Percentiles rank a stretch among this genome's conserved stretches.
Evolutionary conservation across 2,113 vertebrate species (phyloP).

Genomic region (Oxygymnocypris stewartii): DNA sequence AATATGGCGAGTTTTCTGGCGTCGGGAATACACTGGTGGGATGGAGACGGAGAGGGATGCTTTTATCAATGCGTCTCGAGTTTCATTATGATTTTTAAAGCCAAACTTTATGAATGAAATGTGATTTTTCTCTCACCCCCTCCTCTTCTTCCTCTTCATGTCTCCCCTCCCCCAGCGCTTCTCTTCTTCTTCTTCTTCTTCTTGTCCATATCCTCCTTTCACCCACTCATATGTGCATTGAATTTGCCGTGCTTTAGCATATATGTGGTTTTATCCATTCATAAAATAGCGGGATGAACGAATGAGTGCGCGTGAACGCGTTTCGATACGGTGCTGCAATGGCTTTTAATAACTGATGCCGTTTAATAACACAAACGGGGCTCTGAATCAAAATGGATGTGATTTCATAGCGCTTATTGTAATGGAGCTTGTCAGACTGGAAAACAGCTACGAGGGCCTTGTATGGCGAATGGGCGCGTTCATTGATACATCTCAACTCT

Average conservation of each 20-base stretch:
- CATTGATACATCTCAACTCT: slow-evolving; percentile 78
- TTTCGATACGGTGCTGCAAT: slow-evolving; percentile 54
- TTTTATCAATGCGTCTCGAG: slow-evolving; percentile 80
- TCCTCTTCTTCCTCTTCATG: slow-evolving; percentile 62
- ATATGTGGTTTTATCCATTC: slow-evolving; percentile 71
- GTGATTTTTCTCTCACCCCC: slow-evolving; percentile 72
- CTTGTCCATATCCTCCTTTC: slow-evolving; percentile 65
- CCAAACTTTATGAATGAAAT: slow-evolving; percentile 91
- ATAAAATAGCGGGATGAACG: slow-evolving; percentile 74
- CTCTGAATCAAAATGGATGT: slow-evolving; percentile 39
- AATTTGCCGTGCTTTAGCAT: slow-evolving; percentile 57
- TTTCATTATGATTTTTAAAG: slow-evolving; percentile 87
- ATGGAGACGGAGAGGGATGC: slow-evolving; percentile 63
- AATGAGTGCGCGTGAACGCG: slow-evolving; percentile 64
- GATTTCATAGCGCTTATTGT: slow-evolving; percentile 31
- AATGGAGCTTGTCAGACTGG: slow-evolving; percentile 14
- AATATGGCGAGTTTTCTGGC: slow-evolving; percentile 73
- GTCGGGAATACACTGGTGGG: slow-evolving; percentile 57
- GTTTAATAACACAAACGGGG: slow-evolving; percentile 44
- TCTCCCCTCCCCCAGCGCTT: slow-evolving; percentile 61
- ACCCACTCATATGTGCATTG: slow-evolving; percentile 64
- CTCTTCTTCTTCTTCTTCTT: slow-evolving; percentile 64
- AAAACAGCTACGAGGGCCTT: slow-evolving; percentile 62
- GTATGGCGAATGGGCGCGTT: slow-evolving; percentile 76
- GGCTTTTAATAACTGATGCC: slow-evolving; percentile 57